phyloP scores from a whole-genome alignment of 1,140 invertebrate species.

The Tetragnatha versicolor region DNA sequence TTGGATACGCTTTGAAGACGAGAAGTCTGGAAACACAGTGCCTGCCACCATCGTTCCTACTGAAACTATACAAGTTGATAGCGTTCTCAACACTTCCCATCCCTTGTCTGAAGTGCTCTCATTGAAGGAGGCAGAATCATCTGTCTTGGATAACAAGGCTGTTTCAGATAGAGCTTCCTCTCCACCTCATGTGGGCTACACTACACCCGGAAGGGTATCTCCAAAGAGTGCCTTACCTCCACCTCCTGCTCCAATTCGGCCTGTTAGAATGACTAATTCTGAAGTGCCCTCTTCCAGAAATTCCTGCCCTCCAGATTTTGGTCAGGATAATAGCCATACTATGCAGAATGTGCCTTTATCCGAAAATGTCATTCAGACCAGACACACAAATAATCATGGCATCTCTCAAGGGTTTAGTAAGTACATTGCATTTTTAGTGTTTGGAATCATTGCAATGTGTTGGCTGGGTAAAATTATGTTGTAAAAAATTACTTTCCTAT shows the following conservation, averaged over 20 bases:
- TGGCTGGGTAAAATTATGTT: too few relatives aligned
- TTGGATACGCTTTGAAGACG: conserved; percentile 57
- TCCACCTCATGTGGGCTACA: conserved; percentile 14
- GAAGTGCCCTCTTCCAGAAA: not conserved
- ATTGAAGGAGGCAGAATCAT: too few relatives aligned
- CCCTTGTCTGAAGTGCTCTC: conserved; percentile 12
- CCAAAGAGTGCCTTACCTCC: conserved; percentile 36
- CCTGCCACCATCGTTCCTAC: conserved; percentile 56
- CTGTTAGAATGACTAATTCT: conserved; percentile 13
- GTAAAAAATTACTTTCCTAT: too few relatives aligned
- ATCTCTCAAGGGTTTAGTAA: conserved; percentile 54
- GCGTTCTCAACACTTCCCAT: conserved; percentile 31
- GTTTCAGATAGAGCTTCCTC: conserved; percentile 23
- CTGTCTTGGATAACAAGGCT: not conserved
- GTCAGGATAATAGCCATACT: conserved; percentile 1
- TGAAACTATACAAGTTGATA: conserved; percentile 54
- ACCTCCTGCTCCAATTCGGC: conserved; percentile 11
- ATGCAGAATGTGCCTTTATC: conserved; percentile 45
- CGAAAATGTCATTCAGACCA: not conserved
- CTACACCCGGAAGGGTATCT: conserved; percentile 18
- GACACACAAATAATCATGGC: conserved; percentile 20
- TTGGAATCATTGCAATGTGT: not conserved
- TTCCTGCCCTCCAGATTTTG: conserved; percentile 37
- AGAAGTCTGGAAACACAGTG: conserved; percentile 18
- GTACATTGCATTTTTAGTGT: conserved; percentile 16